A percentile compares a stretch with the other conserved stretches of the same genome.
Conservation (phyloP, 1,140 invertebrate species). For the Myzus persicae region DNA sequence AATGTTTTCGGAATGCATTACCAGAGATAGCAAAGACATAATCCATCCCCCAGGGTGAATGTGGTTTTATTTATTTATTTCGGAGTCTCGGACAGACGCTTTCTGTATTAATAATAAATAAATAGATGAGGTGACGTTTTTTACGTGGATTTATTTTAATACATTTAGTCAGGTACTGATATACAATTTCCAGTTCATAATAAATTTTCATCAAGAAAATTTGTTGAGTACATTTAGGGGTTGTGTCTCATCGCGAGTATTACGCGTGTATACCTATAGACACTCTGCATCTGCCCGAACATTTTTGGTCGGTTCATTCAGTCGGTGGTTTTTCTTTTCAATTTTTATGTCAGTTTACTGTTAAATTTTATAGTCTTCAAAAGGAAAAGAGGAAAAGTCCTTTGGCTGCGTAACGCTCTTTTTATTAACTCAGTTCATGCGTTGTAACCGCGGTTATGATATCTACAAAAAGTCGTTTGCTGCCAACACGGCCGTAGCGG, state of each 20-base stretch:
- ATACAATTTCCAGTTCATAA: not conserved
- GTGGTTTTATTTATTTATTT: constrained; percentile 53
- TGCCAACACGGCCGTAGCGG: not conserved
- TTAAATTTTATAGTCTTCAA: not conserved
- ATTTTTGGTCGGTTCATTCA: not conserved
- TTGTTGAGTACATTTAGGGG: not conserved
- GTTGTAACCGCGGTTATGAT: not conserved
- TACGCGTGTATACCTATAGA: not conserved
- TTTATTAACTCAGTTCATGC: not conserved
- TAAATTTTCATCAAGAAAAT: not conserved
- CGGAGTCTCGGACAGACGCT: constrained; percentile 20
- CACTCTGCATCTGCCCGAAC: not conserved
- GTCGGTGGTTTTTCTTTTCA: not conserved
- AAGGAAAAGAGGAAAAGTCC: not conserved
- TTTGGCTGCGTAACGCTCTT: not conserved
- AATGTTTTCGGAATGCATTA: not conserved
- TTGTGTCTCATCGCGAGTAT: not conserved
- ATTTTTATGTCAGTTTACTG: not conserved
- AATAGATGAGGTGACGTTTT: not conserved
- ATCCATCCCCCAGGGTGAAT: constrained; percentile 25
- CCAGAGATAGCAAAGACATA: constrained; percentile 37
- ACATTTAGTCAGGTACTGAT: not conserved
- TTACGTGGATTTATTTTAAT: not conserved
- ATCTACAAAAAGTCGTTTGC: not conserved
- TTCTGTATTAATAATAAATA: constrained; percentile 35